Conservation (phyloP, 2,888 invertebrate species). For the Sialis fuliginosa region DNA sequence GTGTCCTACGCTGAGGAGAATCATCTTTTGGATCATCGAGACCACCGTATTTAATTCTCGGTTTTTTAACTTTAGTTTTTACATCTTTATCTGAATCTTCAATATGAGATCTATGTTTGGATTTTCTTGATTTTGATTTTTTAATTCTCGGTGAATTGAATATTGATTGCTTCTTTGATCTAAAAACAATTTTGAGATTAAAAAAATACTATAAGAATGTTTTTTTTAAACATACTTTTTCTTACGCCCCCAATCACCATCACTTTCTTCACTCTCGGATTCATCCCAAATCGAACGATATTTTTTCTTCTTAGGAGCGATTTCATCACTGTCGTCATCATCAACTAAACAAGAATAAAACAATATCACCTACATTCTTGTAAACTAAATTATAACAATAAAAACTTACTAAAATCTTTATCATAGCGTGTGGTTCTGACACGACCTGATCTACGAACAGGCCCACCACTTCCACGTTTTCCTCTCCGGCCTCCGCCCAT, state of each 20-base stretch:
- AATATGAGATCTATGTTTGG: conserved; percentile 19
- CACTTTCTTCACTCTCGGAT: conserved; percentile 40
- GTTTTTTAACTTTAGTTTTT: conserved; percentile 18
- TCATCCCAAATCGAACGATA: conserved; percentile 39
- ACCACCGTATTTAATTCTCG: conserved; percentile 34
- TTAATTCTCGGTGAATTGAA: conserved; percentile 19
- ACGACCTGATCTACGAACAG: conserved; percentile 34
- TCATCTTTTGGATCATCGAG: conserved; percentile 29
- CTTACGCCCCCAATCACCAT: conserved; percentile 33
- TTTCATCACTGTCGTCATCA: conserved; percentile 36
- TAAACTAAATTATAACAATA: not conserved
- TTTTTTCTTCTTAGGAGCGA: conserved; percentile 34
- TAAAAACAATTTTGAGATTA: not conserved
- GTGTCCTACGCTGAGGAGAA: conserved; percentile 43
- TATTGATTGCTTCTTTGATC: not conserved
- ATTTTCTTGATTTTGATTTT: conserved; percentile 28
- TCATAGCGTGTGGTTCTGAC: conserved; percentile 31
- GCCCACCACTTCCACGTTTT: conserved; percentile 25
- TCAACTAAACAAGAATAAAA: conserved; percentile 10
- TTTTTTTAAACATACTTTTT: conserved; percentile 20
- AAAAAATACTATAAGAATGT: not conserved
- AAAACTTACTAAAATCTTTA: conserved; percentile 34
- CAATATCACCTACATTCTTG: not conserved
- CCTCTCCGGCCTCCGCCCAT: conserved; percentile 28
- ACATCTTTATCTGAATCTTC: conserved; percentile 25